Base-by-base conservation (phyloP, 1,140 invertebrate genomes). In the Phocides pigmalion region DNA sequence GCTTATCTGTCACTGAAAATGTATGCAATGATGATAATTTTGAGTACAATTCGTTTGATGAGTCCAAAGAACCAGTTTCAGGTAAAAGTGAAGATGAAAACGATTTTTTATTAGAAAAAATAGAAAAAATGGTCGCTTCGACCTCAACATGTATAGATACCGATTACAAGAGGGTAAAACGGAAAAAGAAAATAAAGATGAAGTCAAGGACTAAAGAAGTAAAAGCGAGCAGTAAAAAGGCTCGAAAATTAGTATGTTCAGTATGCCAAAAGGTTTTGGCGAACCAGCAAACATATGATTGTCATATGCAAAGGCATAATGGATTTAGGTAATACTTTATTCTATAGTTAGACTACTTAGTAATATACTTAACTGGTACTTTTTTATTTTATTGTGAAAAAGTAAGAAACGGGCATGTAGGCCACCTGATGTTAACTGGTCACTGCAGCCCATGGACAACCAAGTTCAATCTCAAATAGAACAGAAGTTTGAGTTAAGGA, bases 221-320 rank as follows among this genome's bases (percentile, higher is more conserved):
- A 47, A 61, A 64, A 63, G 49, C 3, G 25, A 17, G 4, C 32
- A n/a, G n/a, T n/a, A 15, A 42, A 58, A 42, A 58, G 17, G 56
- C 19, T 8, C 28, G 25, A 19, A 72, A 66, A 39, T 64, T 76
- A 9, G 50, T 54, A 8, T 90, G 87, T 69, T 70, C 75, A 12
- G 51, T 84, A 14, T 90, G 87, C 62, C 49, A 77, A 4, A 85
- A 81, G 71, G 62, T 76, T 1, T 66, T 89, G 46, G 76, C 82
- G 2, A 87, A 85, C 46, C 72, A 62, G n/a, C 6, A 62, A 17
- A 84, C 83, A 35, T 90, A 83, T 28, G 62, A 74, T n/a, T 68
- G 78, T 53, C 87, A 90, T 35, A 86, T 90, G 86, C 82, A 87
- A 69, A 66, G 81, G 8, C 87, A 90, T 32, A 84, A 67, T 47